Base-by-base conservation (phyloP, 2,888 invertebrate genomes). In the Scaptomyza cyrtandrae region DNA sequence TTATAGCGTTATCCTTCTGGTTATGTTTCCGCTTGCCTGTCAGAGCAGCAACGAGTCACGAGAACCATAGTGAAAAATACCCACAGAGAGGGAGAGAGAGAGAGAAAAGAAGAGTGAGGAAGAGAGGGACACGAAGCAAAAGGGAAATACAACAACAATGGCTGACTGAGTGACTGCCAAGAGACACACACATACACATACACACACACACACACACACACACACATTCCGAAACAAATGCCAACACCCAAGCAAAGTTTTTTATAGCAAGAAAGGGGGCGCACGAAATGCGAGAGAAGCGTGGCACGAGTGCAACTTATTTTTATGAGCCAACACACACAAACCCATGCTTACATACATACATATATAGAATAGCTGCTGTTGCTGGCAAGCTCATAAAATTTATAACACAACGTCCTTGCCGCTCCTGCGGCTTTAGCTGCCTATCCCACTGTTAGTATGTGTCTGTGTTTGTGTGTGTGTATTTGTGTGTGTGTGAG, bases 1-100 rank as follows among this genome's bases (percentile, higher is more conserved):
- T 91, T 90, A 90, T 89, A 91, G 90, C 90, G 90, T 90, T 91
- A 91, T 91, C 90, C 90, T 91, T 91, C 90, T 91, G 91, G 90
- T 91, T 91, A 89, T 90, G 90, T 90, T 91, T 90, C 91, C 90
- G 90, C 89, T 88, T 90, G 89, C 83, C 90, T 89, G 89, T 87
- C 89, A 69, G 63, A 65, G 70, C 64, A 66, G 50, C 52, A 27
- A 37, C 56, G 24, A 58, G 63, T 31, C 48, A 33, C 39, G 33
- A 49, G 14, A 33, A 31, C 31, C 39, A 7, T 9, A 16, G 43
- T 49, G 53, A 43, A 41, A 45, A 33, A 39, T 24, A 59, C n/a
- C n/a, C n/a, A n/a, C 58, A n/a, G 24, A 49, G 50, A 52, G 43
- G 29, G 24, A 24, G 48, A 10, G 61, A 16, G 48, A 49, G 48